Percentiles rank a stretch among this genome's conserved stretches.
phyloP scores from a whole-genome alignment of 2,888 invertebrate species.

The Nephrotoma appendiculata region DNA sequence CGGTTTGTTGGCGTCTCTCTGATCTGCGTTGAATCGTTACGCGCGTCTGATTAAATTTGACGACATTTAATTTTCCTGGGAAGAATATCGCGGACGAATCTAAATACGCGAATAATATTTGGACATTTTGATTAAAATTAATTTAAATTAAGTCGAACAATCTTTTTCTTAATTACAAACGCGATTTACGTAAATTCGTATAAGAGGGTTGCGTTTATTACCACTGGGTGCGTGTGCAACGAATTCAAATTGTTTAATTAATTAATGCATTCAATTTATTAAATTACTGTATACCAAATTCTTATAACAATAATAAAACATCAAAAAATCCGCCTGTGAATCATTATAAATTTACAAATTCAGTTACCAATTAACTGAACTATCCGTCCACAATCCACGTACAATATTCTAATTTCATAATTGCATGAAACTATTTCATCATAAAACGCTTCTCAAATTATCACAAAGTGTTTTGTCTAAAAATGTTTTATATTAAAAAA shows the following conservation, averaged over 20 bases:
- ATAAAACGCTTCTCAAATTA: not conserved
- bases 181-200: not conserved
- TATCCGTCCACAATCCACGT: not conserved
- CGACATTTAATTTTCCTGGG: not conserved
- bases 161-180: not conserved
- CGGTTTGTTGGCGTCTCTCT: not conserved
- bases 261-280: not conserved
- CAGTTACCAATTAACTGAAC: not conserved
- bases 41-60: not conserved
- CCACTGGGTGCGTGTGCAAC: not conserved
- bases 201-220: not conserved
- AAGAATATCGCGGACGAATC: not conserved
- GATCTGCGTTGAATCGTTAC: not conserved
- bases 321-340: not conserved
- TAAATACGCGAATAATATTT: not conserved
- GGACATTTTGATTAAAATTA: not conserved
- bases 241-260: not conserved
- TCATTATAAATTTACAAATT: not conserved
- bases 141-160: not conserved
- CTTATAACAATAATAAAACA: not conserved
- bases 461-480: not conserved
- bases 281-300: not conserved
- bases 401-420: not conserved
- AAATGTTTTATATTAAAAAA: not conserved
- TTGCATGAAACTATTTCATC: not conserved